Evolutionary conservation across 2,797 vertebrate genomes (phyloP).

Genomic region (Avahi laniger): DNA sequence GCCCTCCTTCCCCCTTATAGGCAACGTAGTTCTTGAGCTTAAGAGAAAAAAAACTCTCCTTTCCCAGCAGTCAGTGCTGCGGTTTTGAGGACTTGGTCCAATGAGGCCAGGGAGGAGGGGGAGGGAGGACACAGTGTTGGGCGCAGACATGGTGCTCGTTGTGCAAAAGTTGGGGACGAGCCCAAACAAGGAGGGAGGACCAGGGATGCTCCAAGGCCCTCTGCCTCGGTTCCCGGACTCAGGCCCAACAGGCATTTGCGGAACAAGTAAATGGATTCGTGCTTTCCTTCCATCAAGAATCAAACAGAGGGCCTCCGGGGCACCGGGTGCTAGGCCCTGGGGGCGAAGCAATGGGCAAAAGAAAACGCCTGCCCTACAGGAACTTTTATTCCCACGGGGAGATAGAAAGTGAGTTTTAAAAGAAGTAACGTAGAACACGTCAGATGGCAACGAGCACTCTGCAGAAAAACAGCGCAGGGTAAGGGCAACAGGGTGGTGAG

Average conservation of each 20-base stretch:
- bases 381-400: background rate
- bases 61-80: background rate
- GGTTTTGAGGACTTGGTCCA: background rate
- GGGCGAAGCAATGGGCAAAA: background rate
- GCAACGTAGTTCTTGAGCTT: background rate
- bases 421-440: background rate
- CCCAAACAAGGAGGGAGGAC: background rate
- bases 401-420: background rate
- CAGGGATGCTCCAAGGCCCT: background rate
- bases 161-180: background rate
- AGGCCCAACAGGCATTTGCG: background rate
- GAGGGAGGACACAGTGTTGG: rapidly evolving
- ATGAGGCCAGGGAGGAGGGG: rapidly evolving
- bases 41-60: background rate
- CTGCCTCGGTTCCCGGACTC: background rate
- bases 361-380: background rate
- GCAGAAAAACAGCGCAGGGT: background rate
- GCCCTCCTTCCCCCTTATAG: background rate
- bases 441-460: background rate
- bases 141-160: background rate
- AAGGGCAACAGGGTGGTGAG: background rate
- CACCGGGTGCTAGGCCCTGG: background rate
- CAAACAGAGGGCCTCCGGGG: background rate
- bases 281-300: background rate
- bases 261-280: background rate